Base-by-base conservation (phyloP, 2,888 invertebrate genomes). In the Tinea pellionella region DNA sequence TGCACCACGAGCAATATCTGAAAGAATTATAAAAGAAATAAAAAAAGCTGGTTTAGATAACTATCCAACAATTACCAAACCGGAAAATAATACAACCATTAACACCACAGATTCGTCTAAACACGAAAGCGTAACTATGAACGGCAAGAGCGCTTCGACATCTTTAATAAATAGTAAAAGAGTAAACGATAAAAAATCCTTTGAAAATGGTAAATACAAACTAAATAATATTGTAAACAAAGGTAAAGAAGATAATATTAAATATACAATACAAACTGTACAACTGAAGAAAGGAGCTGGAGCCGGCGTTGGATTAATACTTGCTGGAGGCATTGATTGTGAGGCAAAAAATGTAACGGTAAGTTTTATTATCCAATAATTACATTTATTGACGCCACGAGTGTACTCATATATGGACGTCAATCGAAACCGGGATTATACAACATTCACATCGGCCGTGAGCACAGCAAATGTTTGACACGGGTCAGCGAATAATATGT, bases 291-390 rank as follows among this genome's bases (percentile, higher is more conserved):
- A 80, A 60, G 87, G 84, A 42, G 74, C 74, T 63, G 85, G 80
- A 57, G 73, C 94, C 18, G 94, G 94, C 70, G 92, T 96, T 62
- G 96, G 96, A 51, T 93, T 96, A 62, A 95, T 95, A 53, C 84
- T 97, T 66, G 95, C 96, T 59, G 96, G 96, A 62, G 96, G 96
- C 59, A 91, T 92, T 15, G 96, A 97, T 75, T 96, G 96, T 74
- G 96, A 96, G 88, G 92, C 93, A 69, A 96, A 96, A 85, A 95
- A 96, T 78, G 95, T 96, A 65, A 96, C 95, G 71, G 96, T 95
- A 78, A 85, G 91, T 83, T 64, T 57, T 15, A 16, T 13, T 47
- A 47, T 37, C 3, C 9, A 37, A 37, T 37, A 37, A 37, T 37
- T 37, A 37, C 37, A 37, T 37, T 37, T n/a, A 37, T 37, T 37